Evolutionary conservation across 2,888 invertebrate genomes (phyloP).

Genomic region (Mimumesa dahlbomi): DNA sequence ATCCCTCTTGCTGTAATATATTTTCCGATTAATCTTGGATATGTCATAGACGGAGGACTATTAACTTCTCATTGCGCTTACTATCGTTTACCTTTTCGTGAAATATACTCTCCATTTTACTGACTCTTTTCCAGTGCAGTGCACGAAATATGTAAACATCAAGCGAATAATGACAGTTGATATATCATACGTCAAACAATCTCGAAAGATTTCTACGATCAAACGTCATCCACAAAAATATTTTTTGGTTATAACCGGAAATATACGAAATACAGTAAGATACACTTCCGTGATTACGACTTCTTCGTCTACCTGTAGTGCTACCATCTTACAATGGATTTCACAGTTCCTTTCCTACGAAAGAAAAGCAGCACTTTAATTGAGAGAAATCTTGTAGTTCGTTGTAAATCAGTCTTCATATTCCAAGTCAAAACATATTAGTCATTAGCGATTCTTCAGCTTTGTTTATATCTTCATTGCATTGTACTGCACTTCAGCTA

Average conservation of each 20-base stretch:
- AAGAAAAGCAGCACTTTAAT: neutral
- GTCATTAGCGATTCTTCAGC: no score
- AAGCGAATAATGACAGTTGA: constrained; percentile 41
- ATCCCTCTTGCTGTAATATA: constrained; percentile 88
- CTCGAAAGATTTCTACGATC: constrained; percentile 51
- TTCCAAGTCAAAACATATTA: no score
- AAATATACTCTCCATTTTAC: constrained; percentile 76
- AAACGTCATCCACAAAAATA: constrained; percentile 76
- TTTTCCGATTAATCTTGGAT: constrained; percentile 14
- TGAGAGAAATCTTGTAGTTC: neutral
- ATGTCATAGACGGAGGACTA: neutral
- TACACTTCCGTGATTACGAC: neutral
- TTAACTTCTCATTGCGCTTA: constrained; percentile 1
- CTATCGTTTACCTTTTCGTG: constrained; percentile 74
- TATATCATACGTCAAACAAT: constrained; percentile 42
- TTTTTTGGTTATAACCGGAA: constrained; percentile 63
- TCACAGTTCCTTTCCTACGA: neutral
- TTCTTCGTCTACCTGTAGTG: constrained; percentile 9
- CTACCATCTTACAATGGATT: constrained; percentile 26
- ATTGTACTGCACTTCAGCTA: neutral
- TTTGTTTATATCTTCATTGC: neutral
- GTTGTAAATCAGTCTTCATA: no score
- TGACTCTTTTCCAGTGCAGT: constrained; percentile 10
- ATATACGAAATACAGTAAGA: constrained; percentile 16
- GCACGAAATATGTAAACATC: constrained; percentile 22